phyloP scores from a whole-genome alignment of 2,797 vertebrate species.

The Chiloscyllium punctatum region DNA sequence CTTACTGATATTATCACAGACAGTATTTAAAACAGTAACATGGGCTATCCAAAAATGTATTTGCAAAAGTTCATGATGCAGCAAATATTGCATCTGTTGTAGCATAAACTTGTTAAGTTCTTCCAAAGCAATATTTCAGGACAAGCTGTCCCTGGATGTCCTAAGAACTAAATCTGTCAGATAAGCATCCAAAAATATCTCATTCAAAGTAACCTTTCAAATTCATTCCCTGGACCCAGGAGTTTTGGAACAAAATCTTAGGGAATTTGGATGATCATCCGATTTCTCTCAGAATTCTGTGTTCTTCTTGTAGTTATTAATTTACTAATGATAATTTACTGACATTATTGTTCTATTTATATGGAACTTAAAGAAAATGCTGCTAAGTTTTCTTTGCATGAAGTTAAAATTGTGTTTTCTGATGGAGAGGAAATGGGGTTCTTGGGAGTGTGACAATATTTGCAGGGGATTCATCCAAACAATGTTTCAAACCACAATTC shows the following conservation, averaged over 20 bases:
- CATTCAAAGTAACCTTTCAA: background rate
- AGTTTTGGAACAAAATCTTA: background rate
- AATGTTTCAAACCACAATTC: background rate
- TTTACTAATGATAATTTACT: background rate
- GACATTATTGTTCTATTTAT: background rate
- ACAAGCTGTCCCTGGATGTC: background rate
- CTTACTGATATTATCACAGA: background rate
- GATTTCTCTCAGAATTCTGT: background rate
- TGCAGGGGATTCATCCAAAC: background rate
- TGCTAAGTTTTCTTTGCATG: background rate
- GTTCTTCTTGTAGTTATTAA: background rate
- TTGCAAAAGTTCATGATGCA: conserved; percentile 5
- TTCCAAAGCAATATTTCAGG: background rate
- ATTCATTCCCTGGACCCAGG: background rate
- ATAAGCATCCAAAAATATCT: background rate
- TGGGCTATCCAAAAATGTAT: background rate
- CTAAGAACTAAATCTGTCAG: background rate
- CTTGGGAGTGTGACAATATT: background rate
- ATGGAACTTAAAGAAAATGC: background rate
- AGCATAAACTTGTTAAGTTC: background rate
- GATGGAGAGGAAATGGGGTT: background rate
- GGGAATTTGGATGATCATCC: background rate
- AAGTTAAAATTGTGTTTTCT: background rate
- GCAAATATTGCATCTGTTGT: background rate
- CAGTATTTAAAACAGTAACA: background rate